A percentile compares a stretch with the other conserved stretches of the same genome.
phyloP scores from a whole-genome alignment of 2,888 invertebrate genomes.

The Morinoia aosen region DNA sequence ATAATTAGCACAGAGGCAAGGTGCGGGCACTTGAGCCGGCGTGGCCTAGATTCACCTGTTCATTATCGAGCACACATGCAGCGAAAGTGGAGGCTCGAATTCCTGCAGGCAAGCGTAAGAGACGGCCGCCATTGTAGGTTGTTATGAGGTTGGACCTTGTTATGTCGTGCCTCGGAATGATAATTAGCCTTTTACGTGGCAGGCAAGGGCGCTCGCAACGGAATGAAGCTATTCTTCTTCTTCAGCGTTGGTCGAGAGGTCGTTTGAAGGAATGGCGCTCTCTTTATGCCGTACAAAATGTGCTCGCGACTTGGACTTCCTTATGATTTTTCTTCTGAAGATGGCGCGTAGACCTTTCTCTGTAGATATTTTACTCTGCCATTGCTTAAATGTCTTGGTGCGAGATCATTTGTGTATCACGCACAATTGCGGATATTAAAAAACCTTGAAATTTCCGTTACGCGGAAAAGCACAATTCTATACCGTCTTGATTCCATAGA shows the following conservation, averaged over 20 bases:
- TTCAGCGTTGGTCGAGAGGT: background rate
- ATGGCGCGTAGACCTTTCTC: no score
- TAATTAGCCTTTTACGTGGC: slow-evolving; percentile 3
- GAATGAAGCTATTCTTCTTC: background rate
- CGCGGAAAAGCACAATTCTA: no score
- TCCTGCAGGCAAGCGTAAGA: slow-evolving; percentile 12
- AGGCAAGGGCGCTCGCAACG: slow-evolving; percentile 10
- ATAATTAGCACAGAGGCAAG: slow-evolving; percentile 18
- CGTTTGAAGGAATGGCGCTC: background rate
- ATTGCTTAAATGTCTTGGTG: no score
- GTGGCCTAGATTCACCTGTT: slow-evolving; percentile 18
- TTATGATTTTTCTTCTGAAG: no score
- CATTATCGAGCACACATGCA: slow-evolving; percentile 22
- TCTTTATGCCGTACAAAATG: background rate
- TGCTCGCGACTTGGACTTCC: background rate
- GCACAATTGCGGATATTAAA: no score
- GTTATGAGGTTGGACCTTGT: slow-evolving; percentile 12
- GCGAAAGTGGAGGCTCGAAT: background rate
- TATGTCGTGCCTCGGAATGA: background rate
- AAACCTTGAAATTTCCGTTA: no score
- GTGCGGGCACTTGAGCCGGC: background rate
- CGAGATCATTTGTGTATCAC: no score
- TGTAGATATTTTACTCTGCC: no score
- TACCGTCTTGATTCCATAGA: no score
- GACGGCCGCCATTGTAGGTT: slow-evolving; percentile 12